These are phyloP conservation scores for Plecturocebus donacophilus DNA, from an alignment of 2,113 vertebrate genomes.

Conservation along the genomic window DNA sequence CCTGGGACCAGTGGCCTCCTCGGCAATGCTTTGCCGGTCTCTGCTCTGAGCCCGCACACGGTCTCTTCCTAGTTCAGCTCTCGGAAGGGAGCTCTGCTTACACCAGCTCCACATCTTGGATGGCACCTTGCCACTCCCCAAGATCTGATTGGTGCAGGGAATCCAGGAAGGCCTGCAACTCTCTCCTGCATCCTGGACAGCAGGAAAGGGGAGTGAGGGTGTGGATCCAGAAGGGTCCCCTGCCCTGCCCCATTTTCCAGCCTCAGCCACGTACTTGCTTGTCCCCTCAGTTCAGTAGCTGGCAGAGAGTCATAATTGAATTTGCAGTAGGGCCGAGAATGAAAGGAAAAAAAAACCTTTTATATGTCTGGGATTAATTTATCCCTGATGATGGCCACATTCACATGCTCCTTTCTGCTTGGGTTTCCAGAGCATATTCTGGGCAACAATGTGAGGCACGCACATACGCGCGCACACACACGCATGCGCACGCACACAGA, in stretches of 20 bases:
- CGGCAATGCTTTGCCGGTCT: not conserved
- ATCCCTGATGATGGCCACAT: constrained; percentile 63
- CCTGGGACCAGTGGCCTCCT: not conserved
- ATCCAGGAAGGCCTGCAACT: constrained; percentile 3
- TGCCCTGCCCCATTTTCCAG: constrained; percentile 71
- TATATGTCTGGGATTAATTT: constrained; percentile 77
- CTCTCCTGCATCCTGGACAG: constrained; percentile 57
- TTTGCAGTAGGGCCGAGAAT: constrained; percentile 77
- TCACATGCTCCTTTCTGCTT: constrained; percentile 60
- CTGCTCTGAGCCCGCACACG: not conserved
- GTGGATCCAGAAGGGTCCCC: constrained; percentile 39
- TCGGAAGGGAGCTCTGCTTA: not conserved
- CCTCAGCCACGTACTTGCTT: constrained; percentile 61
- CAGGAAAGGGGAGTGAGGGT: not conserved
- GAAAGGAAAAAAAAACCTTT: constrained; percentile 65
- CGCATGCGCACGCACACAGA: no score
- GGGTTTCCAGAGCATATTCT: constrained; percentile 57
- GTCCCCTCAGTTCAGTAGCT: constrained; percentile 77
- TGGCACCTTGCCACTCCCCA: not conserved
- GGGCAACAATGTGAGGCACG: constrained; percentile 12
- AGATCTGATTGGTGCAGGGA: not conserved
- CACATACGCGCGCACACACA: not conserved
- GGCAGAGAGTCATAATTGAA: constrained; percentile 77
- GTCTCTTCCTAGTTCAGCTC: not conserved
- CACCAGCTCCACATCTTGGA: not conserved